Evolutionary conservation across 2,888 invertebrate species (phyloP).

Genomic region (Melanostoma scalare): DNA sequence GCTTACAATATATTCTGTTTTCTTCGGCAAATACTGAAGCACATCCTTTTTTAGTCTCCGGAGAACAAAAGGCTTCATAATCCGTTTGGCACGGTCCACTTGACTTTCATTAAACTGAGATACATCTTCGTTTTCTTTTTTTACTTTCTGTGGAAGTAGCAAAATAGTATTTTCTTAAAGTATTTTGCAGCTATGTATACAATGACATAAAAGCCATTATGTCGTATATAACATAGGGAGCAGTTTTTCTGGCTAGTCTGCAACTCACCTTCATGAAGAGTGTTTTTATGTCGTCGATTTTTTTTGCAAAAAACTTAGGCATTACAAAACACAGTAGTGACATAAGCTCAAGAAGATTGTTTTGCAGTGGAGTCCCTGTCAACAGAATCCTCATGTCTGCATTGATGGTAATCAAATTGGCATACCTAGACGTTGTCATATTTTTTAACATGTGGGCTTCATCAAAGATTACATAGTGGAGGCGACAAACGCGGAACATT

Average conservation of each 20-base stretch:
- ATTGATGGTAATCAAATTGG: conserved; percentile 93
- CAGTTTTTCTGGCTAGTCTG: conserved; percentile 57
- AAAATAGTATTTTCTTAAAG: neutral
- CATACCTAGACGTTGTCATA: conserved; percentile 95
- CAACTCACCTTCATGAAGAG: conserved; percentile 91
- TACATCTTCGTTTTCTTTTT: conserved; percentile 84
- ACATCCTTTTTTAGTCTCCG: conserved; percentile 94
- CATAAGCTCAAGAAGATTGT: conserved; percentile 97
- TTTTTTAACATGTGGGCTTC: conserved; percentile 99
- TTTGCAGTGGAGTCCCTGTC: conserved; percentile 98
- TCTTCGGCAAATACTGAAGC: conserved; percentile 91
- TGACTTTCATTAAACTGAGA: conserved; percentile 94
- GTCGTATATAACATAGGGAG: neutral
- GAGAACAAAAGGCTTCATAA: conserved; percentile 97
- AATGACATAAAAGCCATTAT: no score
- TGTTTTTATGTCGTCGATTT: conserved; percentile 92
- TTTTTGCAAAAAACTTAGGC: conserved; percentile 96
- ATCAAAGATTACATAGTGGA: conserved; percentile 97
- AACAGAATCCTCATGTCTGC: conserved; percentile 93
- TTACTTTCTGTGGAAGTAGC: conserved; percentile 80
- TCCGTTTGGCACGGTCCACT: conserved; percentile 95
- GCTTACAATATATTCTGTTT: conserved; percentile 87
- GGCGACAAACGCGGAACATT: conserved; percentile 92
- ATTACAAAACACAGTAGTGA: conserved; percentile 97
- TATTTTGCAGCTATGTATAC: no score